Evolutionary conservation across 1,140 invertebrate species (phyloP).

Genomic region (Drosophila sulfurigaster): DNA sequence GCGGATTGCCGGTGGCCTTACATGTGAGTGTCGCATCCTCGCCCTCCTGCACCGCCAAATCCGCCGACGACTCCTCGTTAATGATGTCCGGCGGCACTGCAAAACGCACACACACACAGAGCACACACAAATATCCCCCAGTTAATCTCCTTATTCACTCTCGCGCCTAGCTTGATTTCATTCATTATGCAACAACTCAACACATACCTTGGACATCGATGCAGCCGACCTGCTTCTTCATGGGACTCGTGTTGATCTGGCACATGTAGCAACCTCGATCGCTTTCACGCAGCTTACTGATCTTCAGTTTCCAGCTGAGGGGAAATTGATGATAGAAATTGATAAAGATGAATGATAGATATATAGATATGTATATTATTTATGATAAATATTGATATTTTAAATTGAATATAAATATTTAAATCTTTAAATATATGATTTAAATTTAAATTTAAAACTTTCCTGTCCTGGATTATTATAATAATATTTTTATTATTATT

Average conservation of each 20-base stretch:
- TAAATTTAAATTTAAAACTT: too few species aligned
- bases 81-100: conserved; percentile 91
- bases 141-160: not conserved
- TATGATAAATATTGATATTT: too few species aligned
- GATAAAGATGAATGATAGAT: not conserved
- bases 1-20: conserved; percentile 90
- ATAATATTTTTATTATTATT: too few species aligned
- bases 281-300: conserved; percentile 89
- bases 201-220: conserved; percentile 93
- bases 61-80: conserved; percentile 91
- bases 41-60: conserved; percentile 91
- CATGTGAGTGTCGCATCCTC: conserved; percentile 93
- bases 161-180: not conserved
- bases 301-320: conserved; percentile 90
- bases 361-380: too few species aligned
- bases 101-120: conserved; percentile 56
- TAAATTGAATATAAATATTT: too few species aligned
- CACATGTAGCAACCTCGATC: conserved; percentile 94
- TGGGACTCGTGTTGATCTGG: conserved; percentile 94
- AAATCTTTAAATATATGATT: too few species aligned
- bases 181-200: not conserved
- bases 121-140: not conserved
- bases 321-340: not conserved
- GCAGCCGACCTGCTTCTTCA: conserved; percentile 95
- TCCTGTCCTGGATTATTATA: too few species aligned